These are phyloP conservation scores for Cardinalis cardinalis DNA, from an alignment of 2,113 vertebrate species.

Conservation along the genomic window DNA sequence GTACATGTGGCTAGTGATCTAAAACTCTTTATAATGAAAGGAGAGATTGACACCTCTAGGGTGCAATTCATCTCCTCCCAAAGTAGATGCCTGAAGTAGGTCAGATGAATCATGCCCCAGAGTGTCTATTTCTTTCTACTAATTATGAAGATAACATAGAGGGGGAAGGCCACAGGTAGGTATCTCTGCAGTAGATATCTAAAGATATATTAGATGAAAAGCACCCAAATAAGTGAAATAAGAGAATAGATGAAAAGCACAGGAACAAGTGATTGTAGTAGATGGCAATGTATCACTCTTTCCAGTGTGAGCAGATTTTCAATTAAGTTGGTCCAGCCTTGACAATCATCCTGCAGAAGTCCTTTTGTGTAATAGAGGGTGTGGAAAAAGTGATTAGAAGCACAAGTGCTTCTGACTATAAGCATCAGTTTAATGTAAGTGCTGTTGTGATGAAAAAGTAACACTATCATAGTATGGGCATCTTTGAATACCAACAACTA, in stretches of 20 bases:
- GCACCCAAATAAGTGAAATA: background rate
- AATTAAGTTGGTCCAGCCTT: background rate
- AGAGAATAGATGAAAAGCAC: background rate
- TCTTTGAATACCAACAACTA: background rate
- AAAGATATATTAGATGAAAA: constrained; percentile 13
- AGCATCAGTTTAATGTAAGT: background rate
- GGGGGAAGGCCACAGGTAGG: background rate
- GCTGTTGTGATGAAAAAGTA: background rate
- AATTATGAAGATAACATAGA: background rate
- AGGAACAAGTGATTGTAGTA: background rate
- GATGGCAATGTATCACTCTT: background rate
- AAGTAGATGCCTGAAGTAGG: constrained; percentile 24
- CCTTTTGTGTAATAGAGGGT: background rate
- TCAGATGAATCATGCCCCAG: background rate
- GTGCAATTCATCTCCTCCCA: constrained; percentile 7
- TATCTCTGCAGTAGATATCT: background rate
- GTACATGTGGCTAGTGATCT: background rate
- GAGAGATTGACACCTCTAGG: constrained; percentile 4
- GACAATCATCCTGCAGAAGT: background rate
- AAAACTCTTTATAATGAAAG: constrained; percentile 27
- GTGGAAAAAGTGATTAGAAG: background rate
- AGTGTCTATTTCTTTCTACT: background rate
- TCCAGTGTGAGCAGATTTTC: background rate
- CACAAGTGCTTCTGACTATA: background rate
- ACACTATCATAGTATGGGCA: background rate